Conservation (phyloP, 2,797 vertebrate genomes). For the Melanotaenia pygmaea region DNA sequence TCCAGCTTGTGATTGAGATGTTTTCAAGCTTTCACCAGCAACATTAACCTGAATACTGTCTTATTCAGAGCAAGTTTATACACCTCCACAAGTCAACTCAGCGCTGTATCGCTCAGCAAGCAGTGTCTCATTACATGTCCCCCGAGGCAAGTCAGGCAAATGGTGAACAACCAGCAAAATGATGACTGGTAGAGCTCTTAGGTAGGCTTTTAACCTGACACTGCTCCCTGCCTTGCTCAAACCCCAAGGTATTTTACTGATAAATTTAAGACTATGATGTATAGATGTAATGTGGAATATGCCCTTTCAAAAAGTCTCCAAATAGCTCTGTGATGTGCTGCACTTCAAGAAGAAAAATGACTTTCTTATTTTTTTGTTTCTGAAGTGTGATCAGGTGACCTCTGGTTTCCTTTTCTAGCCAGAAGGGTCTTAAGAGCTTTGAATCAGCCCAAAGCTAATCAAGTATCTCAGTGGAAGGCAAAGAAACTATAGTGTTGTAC, state of each 20-base stretch:
- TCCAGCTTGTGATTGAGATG: slow-evolving; percentile 4
- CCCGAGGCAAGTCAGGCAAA: slow-evolving; percentile 27
- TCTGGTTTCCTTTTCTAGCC: slow-evolving; percentile 50
- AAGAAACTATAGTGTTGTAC: slow-evolving; percentile 2
- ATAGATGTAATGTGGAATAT: slow-evolving; percentile 1
- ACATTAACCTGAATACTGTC: slow-evolving; percentile 27
- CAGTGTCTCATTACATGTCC: slow-evolving; percentile 49
- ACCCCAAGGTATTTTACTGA: slow-evolving; percentile 1
- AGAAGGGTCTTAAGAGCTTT: slow-evolving; percentile 39
- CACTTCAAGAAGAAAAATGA: slow-evolving; percentile 11
- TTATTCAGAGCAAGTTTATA: slow-evolving; percentile 11
- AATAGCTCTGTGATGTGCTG: not conserved
- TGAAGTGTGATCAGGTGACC: slow-evolving; percentile 69
- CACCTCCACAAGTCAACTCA: slow-evolving; percentile 48
- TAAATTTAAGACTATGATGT: not conserved
- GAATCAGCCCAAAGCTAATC: slow-evolving; percentile 41
- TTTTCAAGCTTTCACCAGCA: slow-evolving; percentile 20
- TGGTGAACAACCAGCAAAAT: slow-evolving; percentile 23
- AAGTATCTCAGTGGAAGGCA: slow-evolving; percentile 21
- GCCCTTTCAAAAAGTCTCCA: slow-evolving; percentile 5
- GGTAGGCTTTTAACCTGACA: slow-evolving; percentile 28
- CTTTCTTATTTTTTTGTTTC: slow-evolving; percentile 36
- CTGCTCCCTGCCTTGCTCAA: slow-evolving; percentile 39
- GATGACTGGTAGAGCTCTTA: slow-evolving; percentile 24
- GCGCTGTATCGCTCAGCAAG: slow-evolving; percentile 13